phyloP scores from a whole-genome alignment of 2,113 vertebrate genomes.

The Nothobranchius furzeri region DNA sequence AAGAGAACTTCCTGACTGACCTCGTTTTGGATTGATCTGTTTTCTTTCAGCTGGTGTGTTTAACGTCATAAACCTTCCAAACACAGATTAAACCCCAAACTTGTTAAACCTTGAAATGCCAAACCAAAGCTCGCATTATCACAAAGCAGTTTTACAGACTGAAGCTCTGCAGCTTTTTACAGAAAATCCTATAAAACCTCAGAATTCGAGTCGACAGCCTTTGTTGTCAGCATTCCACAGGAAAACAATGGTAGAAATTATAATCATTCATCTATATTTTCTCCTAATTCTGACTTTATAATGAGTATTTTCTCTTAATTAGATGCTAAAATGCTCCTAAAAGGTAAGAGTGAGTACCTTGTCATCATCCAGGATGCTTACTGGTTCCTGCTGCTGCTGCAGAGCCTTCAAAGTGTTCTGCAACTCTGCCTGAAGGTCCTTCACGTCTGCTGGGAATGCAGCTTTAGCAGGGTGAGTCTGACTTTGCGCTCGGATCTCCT shows the following conservation, averaged over 20 bases:
- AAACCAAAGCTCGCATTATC: slow-evolving; percentile 32
- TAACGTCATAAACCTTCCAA: slow-evolving; percentile 62
- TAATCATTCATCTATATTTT: too few relatives aligned
- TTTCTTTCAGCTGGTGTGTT: slow-evolving; percentile 29
- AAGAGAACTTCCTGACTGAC: slow-evolving; percentile 37
- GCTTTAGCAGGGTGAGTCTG: slow-evolving; percentile 14
- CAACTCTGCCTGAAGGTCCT: slow-evolving; percentile 83
- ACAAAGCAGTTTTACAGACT: slow-evolving; percentile 7
- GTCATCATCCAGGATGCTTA: slow-evolving; percentile 80
- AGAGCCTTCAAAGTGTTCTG: slow-evolving; percentile 80
- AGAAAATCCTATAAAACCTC: slow-evolving; percentile 22
- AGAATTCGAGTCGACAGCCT: slow-evolving; percentile 4
- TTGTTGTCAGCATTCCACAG: background rate
- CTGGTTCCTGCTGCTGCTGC: slow-evolving; percentile 82
- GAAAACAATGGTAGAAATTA: background rate
- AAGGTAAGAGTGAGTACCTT: slow-evolving; percentile 78
- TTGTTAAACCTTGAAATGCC: slow-evolving; percentile 41
- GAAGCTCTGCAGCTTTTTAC: slow-evolving; percentile 8
- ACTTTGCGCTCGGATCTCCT: slow-evolving; percentile 38
- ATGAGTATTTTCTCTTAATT: too few relatives aligned
- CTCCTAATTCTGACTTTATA: too few relatives aligned
- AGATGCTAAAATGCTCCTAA: background rate
- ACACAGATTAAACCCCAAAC: slow-evolving; percentile 40
- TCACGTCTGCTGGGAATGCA: slow-evolving; percentile 62
- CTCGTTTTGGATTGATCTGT: slow-evolving; percentile 48